Percentiles rank a stretch among this genome's conserved stretches.
Evolutionary conservation across 2,113 vertebrate species (phyloP).

Genomic region (Mellivora capensis): DNA sequence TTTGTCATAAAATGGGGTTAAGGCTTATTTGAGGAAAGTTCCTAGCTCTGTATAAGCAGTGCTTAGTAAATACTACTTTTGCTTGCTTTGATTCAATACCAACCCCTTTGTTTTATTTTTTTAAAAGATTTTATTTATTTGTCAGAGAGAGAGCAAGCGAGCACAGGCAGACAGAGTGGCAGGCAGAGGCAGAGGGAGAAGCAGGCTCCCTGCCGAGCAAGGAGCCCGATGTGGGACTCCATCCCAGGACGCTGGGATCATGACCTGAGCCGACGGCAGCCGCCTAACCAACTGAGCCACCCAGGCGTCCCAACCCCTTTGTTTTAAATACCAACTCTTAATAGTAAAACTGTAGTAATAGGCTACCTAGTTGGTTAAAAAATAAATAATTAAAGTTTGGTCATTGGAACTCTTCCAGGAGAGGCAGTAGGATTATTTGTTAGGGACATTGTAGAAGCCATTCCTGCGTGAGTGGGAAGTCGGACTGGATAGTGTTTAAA

Average conservation of each 20-base stretch:
- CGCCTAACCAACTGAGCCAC: no score
- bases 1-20: not conserved
- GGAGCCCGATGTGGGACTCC: no score
- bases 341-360: not conserved
- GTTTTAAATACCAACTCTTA: not conserved
- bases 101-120: not conserved
- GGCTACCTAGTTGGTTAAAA: not conserved
- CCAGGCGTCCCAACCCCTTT: not conserved
- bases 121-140: no score
- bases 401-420: not conserved
- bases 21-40: not conserved
- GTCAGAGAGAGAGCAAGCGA: no score
- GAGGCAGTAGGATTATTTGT: not conserved
- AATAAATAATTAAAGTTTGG: not conserved
- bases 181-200: no score
- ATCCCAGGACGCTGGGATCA: no score
- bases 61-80: not conserved
- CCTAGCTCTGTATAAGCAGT: not conserved
- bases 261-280: no score
- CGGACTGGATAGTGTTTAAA: not conserved
- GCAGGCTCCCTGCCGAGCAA: no score
- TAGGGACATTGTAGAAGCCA: not conserved
- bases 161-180: no score
- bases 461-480: not conserved
- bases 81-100: not conserved